Evolutionary conservation across 1,140 invertebrate species (phyloP).

Genomic region (Oryctes rhinoceros): DNA sequence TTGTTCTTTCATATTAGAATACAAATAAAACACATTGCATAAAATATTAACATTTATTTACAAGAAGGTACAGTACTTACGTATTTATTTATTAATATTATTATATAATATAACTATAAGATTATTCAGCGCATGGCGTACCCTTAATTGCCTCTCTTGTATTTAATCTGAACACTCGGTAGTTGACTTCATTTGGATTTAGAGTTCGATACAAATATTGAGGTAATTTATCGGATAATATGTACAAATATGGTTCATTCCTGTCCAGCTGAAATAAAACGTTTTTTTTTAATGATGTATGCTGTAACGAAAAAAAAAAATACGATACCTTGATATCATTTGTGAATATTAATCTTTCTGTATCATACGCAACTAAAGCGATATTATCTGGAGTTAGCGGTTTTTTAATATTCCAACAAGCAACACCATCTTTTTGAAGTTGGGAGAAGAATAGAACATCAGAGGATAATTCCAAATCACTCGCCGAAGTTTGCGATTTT

Average conservation of each 20-base stretch:
- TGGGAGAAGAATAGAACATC: constrained; percentile 73
- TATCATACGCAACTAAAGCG: constrained; percentile 67
- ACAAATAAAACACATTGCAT: too few relatives aligned
- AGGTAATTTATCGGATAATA: constrained; percentile 74
- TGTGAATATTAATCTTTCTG: constrained; percentile 71
- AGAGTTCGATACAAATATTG: constrained; percentile 69
- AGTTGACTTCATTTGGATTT: constrained; percentile 69
- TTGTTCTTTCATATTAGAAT: too few relatives aligned
- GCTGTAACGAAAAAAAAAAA: not conserved
- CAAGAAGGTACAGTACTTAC: too few relatives aligned
- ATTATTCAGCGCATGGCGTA: constrained; percentile 62
- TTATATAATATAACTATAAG: not conserved
- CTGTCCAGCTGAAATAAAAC: constrained; percentile 61
- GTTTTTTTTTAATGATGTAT: not conserved
- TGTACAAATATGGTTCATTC: constrained; percentile 68
- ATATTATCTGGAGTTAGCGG: constrained; percentile 66
- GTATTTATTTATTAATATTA: too few relatives aligned
- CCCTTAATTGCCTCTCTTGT: constrained; percentile 67
- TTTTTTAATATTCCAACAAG: constrained; percentile 75
- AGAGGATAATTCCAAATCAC: constrained; percentile 65
- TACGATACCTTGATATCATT: constrained; percentile 69
- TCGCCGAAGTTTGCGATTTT: constrained; percentile 70
- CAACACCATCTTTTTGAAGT: constrained; percentile 71
- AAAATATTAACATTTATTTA: too few relatives aligned
- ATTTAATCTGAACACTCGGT: constrained; percentile 68